Evolutionary conservation across 2,113 vertebrate genomes (phyloP), one percentile per base, ranked within the genome.

Genomic region (Pollimyrus isidori): DNA sequence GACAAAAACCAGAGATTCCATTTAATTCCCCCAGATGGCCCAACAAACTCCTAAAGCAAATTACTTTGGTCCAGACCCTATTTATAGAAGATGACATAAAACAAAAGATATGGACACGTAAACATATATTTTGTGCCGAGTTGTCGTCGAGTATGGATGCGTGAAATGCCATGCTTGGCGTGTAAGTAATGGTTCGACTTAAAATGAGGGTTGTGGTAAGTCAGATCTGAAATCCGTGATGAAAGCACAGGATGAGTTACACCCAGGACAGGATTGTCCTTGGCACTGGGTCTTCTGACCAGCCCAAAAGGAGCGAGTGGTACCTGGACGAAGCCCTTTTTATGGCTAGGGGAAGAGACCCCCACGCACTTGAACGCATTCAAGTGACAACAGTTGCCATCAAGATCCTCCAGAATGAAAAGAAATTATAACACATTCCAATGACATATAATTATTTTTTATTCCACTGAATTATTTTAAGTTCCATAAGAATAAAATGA

Each of bases 21-120:
- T 62, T 90, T 88, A 87, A 90, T 88, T 90, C 86, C 69, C 49
- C 49, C 89, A 88, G 89, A 73, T 90, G 87, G 50, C 52, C 23
- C 42, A 48, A 56, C 48, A 42, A 30, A 82, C 89, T 90, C 21
- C 58, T 53, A 53, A 80, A 50, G 23, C 15, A 65, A 80, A 90
- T 87, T 80, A 87, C 21, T 56, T 62, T 15, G 35, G 10, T 80
- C 76, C 86, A 76, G 48, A 52, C 46, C 50, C 39, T 87, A 82
- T 90, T 88, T 88, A 42, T 6, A 58, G 87, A 90, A 53, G n/a
- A 80, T 58, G 53, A 56, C 7, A 52, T 23, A 62, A 39, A 89
- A 39, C 21, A 84, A 58, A 88, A n/a, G 23, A 80, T 42, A 35
- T 69, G 39, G 35, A 69, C 39, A 69, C 13, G 21, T 56, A 53